A percentile compares a stretch with the other conserved stretches of the same genome.
phyloP scores from a whole-genome alignment of 30 jellyfish, hydroid and myxozoan species.

The Calvadosia cruxmelitensis region DNA sequence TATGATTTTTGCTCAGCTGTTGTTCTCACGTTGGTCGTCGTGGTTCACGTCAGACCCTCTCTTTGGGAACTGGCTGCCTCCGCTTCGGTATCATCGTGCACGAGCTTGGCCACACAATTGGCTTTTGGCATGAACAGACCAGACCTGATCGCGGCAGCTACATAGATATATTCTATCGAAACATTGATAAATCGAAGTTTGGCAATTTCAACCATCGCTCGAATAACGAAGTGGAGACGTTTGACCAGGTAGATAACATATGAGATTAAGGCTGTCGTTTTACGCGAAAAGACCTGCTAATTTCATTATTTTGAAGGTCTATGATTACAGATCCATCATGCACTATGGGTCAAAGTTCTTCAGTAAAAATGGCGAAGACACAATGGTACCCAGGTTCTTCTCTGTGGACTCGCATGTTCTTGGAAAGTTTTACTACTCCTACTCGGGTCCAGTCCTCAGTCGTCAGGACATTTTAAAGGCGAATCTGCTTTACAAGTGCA shows the following conservation, averaged over 20 bases:
- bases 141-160: conserved; percentile 90
- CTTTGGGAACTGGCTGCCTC: conserved; percentile 84
- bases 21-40: conserved; percentile 84
- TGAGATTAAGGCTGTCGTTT: too few species aligned
- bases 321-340: conserved; percentile 87
- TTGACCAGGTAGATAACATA: conserved; percentile 61
- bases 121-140: conserved; percentile 91
- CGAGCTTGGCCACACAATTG: conserved; percentile 89
- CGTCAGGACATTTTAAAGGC: conserved; percentile 61
- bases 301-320: conserved; percentile 17
- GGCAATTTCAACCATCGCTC: conserved; percentile 43
- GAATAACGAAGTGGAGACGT: conserved; percentile 56
- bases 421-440: conserved; percentile 63
- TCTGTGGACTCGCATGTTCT: conserved; percentile 33
- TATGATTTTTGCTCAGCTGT: conserved; percentile 51
- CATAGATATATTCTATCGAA: conserved; percentile 66
- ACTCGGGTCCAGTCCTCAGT: conserved; percentile 71
- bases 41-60: conserved; percentile 59
- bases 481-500: conserved; percentile 79
- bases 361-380: conserved; percentile 74
- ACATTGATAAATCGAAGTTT: conserved; percentile 43
- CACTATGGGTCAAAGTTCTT: conserved; percentile 85
- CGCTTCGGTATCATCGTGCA: conserved; percentile 89
- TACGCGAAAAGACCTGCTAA: not conserved
- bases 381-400: conserved; percentile 49